A percentile compares a stretch with the other conserved stretches of the same genome.
Evolutionary conservation across 2,797 vertebrate species (phyloP).

Genomic region (Enteromius unitaeniatus): DNA sequence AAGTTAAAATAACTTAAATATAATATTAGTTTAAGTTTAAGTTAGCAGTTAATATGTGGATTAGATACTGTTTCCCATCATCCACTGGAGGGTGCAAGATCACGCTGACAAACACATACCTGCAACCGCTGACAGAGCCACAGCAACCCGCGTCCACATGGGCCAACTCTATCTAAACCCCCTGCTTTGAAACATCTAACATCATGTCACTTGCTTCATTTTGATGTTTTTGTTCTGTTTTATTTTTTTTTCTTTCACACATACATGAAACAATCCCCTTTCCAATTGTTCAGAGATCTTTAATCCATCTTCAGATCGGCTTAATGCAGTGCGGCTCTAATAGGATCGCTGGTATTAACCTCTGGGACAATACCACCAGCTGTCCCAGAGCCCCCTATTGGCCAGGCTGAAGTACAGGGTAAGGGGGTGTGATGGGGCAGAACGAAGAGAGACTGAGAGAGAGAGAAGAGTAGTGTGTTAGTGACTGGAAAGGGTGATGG

Average conservation of each 20-base stretch:
- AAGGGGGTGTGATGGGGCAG: slow-evolving; percentile 35
- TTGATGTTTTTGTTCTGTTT: not conserved
- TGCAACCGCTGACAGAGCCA: not conserved
- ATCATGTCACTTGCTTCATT: slow-evolving; percentile 1
- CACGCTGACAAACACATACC: not conserved
- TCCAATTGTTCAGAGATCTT: slow-evolving; percentile 91
- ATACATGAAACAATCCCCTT: slow-evolving; percentile 68
- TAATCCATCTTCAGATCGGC: slow-evolving; percentile 91
- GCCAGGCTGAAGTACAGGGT: slow-evolving; percentile 61
- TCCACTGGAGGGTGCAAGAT: slow-evolving; percentile 10
- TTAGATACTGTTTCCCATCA: not conserved
- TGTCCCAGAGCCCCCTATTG: slow-evolving; percentile 81
- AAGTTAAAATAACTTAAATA: no score
- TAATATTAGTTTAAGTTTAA: no score
- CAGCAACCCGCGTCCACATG: not conserved
- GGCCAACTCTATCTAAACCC: slow-evolving; percentile 22
- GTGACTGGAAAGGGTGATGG: slow-evolving; percentile 59
- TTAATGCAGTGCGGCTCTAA: slow-evolving; percentile 75
- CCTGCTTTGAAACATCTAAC: not conserved
- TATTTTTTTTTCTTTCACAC: slow-evolving; percentile 21
- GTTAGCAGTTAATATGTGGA: not conserved
- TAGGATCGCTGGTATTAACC: slow-evolving; percentile 84
- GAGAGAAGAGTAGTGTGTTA: slow-evolving; percentile 30
- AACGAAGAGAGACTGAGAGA: slow-evolving; percentile 59
- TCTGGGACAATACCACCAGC: slow-evolving; percentile 79